These are phyloP conservation scores for Acrocephalus kingi DNA, from an alignment of 2,113 vertebrate genomes.

Conservation along the genomic window DNA sequence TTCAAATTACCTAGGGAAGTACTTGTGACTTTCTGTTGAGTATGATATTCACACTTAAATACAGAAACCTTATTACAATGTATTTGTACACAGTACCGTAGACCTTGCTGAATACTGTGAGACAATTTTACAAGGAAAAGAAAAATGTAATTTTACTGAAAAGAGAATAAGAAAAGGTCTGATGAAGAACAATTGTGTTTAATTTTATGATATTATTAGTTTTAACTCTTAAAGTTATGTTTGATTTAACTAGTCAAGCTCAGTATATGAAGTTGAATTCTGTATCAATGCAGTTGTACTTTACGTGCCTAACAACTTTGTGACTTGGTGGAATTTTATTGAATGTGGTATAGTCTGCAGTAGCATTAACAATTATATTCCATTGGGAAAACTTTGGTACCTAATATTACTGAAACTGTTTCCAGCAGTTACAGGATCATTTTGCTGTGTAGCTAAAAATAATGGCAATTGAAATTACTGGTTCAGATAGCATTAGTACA, in stretches of 20 bases:
- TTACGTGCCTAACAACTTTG: not conserved
- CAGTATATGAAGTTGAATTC: not conserved
- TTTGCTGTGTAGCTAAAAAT: slow-evolving; percentile 31
- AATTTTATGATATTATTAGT: not conserved
- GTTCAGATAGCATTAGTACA: not conserved
- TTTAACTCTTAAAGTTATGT: not conserved
- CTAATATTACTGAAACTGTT: not conserved
- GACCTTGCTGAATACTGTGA: not conserved
- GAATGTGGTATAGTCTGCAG: not conserved
- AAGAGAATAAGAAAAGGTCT: not conserved
- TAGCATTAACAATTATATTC: not conserved
- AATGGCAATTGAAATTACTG: slow-evolving; percentile 12
- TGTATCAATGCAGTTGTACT: not conserved
- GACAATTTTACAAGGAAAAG: not conserved
- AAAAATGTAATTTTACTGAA: not conserved
- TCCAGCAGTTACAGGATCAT: not conserved
- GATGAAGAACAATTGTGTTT: not conserved
- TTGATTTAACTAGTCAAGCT: not conserved
- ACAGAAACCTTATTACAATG: not conserved
- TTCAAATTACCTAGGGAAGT: not conserved
- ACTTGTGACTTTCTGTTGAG: not conserved
- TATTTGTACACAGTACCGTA: not conserved
- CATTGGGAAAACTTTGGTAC: not conserved
- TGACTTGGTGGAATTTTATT: not conserved
- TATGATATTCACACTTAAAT: not conserved